These are phyloP conservation scores for Tychaedon coryphoeus DNA, from an alignment of 2,113 vertebrate genomes.

Conservation along the genomic window DNA sequence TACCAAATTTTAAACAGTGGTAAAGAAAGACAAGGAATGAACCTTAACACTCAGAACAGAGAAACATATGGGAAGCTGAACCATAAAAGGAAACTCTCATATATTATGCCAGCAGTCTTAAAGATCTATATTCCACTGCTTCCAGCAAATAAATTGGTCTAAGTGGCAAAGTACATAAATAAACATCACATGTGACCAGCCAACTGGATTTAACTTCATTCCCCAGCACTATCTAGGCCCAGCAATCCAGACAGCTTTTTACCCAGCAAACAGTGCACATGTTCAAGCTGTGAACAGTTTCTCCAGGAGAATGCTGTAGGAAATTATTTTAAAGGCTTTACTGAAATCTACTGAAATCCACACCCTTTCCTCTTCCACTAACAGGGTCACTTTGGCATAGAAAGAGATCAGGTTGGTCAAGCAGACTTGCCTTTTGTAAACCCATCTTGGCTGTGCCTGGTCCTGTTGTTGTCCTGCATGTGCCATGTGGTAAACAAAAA, in stretches of 20 bases:
- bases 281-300: not conserved
- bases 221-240: not conserved
- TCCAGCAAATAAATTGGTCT: not conserved
- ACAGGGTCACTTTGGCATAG: not conserved
- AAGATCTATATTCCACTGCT: not conserved
- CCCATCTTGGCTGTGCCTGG: no score
- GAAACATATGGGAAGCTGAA: not conserved
- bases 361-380: not conserved
- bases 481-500: not conserved
- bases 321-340: not conserved
- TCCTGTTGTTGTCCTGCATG: not conserved
- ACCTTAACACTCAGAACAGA: not conserved
- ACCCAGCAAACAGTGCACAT: not conserved
- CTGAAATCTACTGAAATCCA: accelerated
- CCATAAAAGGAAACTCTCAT: not conserved
- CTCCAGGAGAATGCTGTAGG: no score
- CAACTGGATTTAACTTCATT: not conserved
- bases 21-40: not conserved
- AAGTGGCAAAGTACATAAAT: not conserved
- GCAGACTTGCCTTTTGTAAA: not conserved
- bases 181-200: not conserved
- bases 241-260: not conserved
- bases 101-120: not conserved
- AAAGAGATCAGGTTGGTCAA: not conserved
- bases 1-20: not conserved